Conservation (phyloP, 2,797 vertebrate species). For the Bradypodion pumilum region DNA sequence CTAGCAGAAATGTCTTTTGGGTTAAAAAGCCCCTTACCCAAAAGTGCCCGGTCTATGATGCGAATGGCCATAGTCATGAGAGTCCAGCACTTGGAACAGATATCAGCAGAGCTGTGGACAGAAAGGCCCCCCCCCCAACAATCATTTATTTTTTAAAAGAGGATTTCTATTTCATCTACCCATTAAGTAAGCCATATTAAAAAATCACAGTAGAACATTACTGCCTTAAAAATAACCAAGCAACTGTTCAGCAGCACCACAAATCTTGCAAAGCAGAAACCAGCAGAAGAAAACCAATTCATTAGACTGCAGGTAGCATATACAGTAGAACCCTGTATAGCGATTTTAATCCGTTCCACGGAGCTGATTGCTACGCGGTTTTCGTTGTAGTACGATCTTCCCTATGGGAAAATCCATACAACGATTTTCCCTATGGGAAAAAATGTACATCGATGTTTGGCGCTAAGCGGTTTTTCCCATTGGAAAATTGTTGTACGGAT, state of each 20-base stretch:
- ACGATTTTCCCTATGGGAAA: no score
- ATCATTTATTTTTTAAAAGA: not conserved
- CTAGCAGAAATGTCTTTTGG: no score
- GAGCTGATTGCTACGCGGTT: no score
- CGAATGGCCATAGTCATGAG: slow-evolving; percentile 93
- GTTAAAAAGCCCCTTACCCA: slow-evolving; percentile 74
- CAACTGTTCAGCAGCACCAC: not conserved
- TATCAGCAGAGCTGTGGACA: slow-evolving; percentile 88
- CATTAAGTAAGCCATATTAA: not conserved
- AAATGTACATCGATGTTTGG: no score
- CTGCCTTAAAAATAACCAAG: not conserved
- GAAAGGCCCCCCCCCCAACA: not conserved
- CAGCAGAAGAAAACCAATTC: not conserved
- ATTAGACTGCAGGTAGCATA: not conserved
- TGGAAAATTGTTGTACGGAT: no score
- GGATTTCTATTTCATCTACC: not conserved
- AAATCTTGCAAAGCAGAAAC: not conserved
- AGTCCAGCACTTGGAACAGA: slow-evolving; percentile 95
- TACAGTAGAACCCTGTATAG: no score
- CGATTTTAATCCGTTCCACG: no score
- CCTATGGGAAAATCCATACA: no score
- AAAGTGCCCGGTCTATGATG: slow-evolving; percentile 87
- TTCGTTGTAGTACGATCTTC: no score
- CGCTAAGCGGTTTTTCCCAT: no score
- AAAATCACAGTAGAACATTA: not conserved